Evolutionary conservation across 2,797 vertebrate species (phyloP), one percentile per base, ranked within the genome.

Genomic region (Yasuhikotakia modesta): DNA sequence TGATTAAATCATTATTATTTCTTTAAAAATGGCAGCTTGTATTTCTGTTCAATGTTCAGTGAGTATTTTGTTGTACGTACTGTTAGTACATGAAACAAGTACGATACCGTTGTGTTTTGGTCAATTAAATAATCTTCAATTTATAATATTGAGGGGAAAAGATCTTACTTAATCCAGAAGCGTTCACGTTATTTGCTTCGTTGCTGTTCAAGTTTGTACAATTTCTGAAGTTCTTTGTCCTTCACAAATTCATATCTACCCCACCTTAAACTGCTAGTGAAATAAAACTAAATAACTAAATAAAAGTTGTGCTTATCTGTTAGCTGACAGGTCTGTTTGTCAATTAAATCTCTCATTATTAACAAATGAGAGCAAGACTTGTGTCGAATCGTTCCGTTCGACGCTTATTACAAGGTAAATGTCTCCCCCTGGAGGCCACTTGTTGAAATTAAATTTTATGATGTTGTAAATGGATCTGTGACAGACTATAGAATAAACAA

Each of bases 361-460:
- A n/a, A 17, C 30, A 35, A n/a, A n/a, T n/a, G 35, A 5, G 17
- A 57, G 30, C 27, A 13, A 22, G 27, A 0, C 13, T 46, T 6
- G 11, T 57, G 8, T 0, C 13, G 19, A 6, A 16, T 4, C 16
- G 27, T 13, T 3, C 12, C 6, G 6, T 19, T 67, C 3, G 43
- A 46, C 32, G 30, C 2, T 39, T 71, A 90, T 92, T 87, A 76
- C 39, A 70, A 76, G 83, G 83, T 81, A 19, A 60, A 87, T 81
- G 83, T 48, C 86, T 71, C 90, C 89, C 86, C 84, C 92, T 92
- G 81, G 83, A 89, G 92, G 58, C 72, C 27, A 70, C 8, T 2
- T 1, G 30, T 58, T 48, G 13, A 82, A 50, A 10, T 5, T 12
- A 16, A 21, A 2, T 43, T 58, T 12, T n/a, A 12, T 17, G 3